Evolutionary conservation across 2,797 vertebrate species (phyloP), one percentile per base, ranked within the genome.

Genomic region (Botia almorhae): DNA sequence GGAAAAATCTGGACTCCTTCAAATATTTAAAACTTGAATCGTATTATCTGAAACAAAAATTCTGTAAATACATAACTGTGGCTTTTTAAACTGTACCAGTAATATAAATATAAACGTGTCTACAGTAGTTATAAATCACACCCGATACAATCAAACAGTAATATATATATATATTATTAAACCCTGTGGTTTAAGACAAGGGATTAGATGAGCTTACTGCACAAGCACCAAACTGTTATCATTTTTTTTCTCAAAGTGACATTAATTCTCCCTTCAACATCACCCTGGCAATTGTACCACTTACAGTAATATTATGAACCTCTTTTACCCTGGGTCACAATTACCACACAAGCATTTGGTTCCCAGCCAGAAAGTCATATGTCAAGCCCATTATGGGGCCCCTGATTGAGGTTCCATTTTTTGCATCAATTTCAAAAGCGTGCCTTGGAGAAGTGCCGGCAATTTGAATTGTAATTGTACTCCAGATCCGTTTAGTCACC

Each of bases 401-500:
- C 0, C 17, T 80, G 71, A 76, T 71, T 80, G 68, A 71, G 82
- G 61, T 76, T 83, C 60, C 65, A 56, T 55, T 79, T 73, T 63
- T 79, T 80, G 71, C 74, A 71, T 80, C 60, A 80, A 80, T 71
- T 83, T 71, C 63, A 80, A 75, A 80, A 80, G 50, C 55, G 46
- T 76, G 72, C 61, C 67, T 80, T 48, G 33, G 58, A 83, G 77
- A 65, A 53, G 58, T n/a, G 0, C 58, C 26, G 48, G 71, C 68
- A 76, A 83, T 83, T 76, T 83, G 58, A 71, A 50, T 83, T 83
- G 77, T 83, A 80, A 83, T 80, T 83, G 82, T 75, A 83, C 67
- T 69, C 77, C 16, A 76, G 77, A 83, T 83, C 67, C 61, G 51
- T 80, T 79, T 76, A 76, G 77, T 80, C 72, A 83, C 64, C 56